phyloP scores from a whole-genome alignment of 2,888 invertebrate genomes.

The Myopa testacea region DNA sequence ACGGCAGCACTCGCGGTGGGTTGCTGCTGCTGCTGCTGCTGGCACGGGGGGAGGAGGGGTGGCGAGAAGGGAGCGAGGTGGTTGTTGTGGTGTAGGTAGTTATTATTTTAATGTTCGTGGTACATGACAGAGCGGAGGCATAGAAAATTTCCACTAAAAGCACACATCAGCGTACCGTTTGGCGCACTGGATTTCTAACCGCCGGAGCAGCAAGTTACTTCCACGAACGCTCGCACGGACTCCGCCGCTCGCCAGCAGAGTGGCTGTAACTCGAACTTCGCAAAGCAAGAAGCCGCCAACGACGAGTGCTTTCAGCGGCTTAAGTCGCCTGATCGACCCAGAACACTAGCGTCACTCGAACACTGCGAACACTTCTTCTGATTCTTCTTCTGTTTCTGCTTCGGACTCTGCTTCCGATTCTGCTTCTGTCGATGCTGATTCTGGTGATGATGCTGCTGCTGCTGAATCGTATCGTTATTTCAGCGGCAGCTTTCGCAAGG shows the following conservation, averaged over 20 bases:
- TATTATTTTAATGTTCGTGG: conserved; percentile 43
- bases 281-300: neutral
- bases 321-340: conserved; percentile 30
- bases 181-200: conserved; percentile 50
- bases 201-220: conserved; percentile 49
- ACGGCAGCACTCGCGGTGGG: neutral
- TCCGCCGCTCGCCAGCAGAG: neutral
- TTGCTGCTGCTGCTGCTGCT: neutral
- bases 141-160: conserved; percentile 46
- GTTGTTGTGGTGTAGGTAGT: conserved; percentile 45
- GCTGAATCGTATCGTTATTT: neutral
- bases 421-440: conserved; percentile 6
- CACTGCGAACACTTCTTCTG: conserved; percentile 24
- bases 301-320: conserved; percentile 8
- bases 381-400: conserved; percentile 30
- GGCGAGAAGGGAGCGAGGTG: conserved; percentile 38
- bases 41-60: conserved; percentile 6
- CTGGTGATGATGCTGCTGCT: conserved; percentile 24
- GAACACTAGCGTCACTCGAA: conserved; percentile 36
- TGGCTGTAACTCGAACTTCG: neutral
- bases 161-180: conserved; percentile 41
- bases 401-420: conserved; percentile 49
- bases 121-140: conserved; percentile 29
- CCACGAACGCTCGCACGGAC: conserved; percentile 37
- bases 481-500: conserved; percentile 44